Evolutionary conservation across 1,140 invertebrate genomes (phyloP).

Genomic region (Drosophila lowei): DNA sequence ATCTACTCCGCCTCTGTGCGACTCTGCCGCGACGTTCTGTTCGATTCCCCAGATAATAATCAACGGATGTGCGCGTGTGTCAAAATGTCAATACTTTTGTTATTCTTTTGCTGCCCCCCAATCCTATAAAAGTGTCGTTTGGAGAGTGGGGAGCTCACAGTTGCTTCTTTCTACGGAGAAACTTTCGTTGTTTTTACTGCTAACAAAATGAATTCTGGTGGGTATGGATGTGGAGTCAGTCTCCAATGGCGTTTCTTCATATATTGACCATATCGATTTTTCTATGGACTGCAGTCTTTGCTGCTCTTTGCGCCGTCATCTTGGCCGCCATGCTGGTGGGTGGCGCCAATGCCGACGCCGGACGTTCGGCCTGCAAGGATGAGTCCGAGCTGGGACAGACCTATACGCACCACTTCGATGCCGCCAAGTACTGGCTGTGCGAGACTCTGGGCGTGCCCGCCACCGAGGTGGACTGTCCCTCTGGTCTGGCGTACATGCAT

Average conservation of each 20-base stretch:
- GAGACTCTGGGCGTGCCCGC: slow-evolving; percentile 56
- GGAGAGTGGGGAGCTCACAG: slow-evolving; percentile 38
- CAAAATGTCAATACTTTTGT: slow-evolving; percentile 46
- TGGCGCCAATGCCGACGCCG: slow-evolving; percentile 50
- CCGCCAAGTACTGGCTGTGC: slow-evolving; percentile 78
- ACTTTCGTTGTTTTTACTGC: slow-evolving; percentile 33
- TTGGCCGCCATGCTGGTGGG: slow-evolving; percentile 52
- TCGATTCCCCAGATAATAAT: slow-evolving; percentile 54
- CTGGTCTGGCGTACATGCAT: slow-evolving; percentile 74
- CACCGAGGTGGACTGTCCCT: slow-evolving; percentile 71
- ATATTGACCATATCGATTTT: slow-evolving; percentile 17
- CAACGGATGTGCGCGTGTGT: slow-evolving; percentile 66
- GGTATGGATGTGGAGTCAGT: slow-evolving; percentile 27
- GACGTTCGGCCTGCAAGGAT: slow-evolving; percentile 73
- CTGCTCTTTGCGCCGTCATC: slow-evolving; percentile 48
- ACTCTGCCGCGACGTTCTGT: background rate
- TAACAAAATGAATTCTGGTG: slow-evolving; percentile 64
- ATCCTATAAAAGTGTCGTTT: slow-evolving; percentile 60
- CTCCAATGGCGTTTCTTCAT: background rate
- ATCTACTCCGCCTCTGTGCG: background rate
- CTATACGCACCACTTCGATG: slow-evolving; percentile 73
- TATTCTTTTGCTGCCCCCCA: slow-evolving; percentile 19
- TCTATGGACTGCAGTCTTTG: slow-evolving; percentile 27
- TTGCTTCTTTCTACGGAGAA: slow-evolving; percentile 43
- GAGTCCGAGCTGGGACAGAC: slow-evolving; percentile 68